A percentile compares a stretch with the other conserved stretches of the same genome.
phyloP scores from a whole-genome alignment of 2,888 invertebrate species.

The Patella caerulea region DNA sequence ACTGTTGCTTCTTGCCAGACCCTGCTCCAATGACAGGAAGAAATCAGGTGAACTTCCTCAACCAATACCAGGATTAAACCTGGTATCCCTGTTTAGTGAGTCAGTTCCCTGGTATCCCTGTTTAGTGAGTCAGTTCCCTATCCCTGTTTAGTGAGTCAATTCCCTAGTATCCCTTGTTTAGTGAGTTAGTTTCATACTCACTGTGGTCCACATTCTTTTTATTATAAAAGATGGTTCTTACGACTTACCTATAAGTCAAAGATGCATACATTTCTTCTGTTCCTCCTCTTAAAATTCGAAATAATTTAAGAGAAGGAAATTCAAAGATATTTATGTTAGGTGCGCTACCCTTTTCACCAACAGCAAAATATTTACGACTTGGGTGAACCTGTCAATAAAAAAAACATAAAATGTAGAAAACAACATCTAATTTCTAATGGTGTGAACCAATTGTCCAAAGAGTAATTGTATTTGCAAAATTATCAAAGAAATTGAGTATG shows the following conservation, averaged over 20 bases:
- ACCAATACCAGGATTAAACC: too few relatives aligned
- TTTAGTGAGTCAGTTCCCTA: too few relatives aligned
- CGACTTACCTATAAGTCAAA: constrained; percentile 73
- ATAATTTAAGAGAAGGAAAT: constrained; percentile 85
- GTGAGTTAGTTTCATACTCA: too few relatives aligned
- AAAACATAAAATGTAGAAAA: neutral
- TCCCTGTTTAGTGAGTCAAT: too few relatives aligned
- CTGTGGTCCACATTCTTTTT: too few relatives aligned
- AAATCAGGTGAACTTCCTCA: too few relatives aligned
- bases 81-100: too few relatives aligned
- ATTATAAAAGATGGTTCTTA: too few relatives aligned
- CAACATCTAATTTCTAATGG: neutral
- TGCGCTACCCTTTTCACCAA: constrained; percentile 84
- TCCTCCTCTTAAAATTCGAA: constrained; percentile 83
- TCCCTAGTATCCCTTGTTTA: too few relatives aligned
- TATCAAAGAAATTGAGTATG: neutral
- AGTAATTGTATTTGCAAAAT: neutral
- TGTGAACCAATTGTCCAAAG: neutral
- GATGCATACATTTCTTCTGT: constrained; percentile 82
- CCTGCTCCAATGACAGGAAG: too few relatives aligned
- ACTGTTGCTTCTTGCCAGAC: too few relatives aligned
- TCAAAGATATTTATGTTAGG: constrained; percentile 87
- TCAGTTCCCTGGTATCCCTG: too few relatives aligned
- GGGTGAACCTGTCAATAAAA: constrained; percentile 71
- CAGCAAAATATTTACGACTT: constrained; percentile 79